A percentile compares a stretch with the other conserved stretches of the same genome.
Conservation (phyloP, 2,888 invertebrate genomes). For the Galeruca laticollis region DNA sequence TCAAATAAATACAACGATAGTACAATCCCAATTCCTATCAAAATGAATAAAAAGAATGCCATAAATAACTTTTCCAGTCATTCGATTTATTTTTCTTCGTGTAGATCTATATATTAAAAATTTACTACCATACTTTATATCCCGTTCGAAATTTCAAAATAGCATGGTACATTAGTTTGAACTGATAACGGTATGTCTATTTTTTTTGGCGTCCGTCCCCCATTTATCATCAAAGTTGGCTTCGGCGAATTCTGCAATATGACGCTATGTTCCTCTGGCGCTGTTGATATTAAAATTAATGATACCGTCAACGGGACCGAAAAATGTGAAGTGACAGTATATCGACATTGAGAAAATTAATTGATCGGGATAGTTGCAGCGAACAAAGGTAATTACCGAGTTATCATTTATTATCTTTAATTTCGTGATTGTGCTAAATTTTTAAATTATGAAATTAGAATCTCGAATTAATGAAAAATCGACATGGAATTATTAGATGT, state of each 20-base stretch:
- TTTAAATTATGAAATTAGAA: no score
- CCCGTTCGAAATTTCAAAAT: constrained; percentile 3
- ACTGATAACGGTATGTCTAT: constrained; percentile 36
- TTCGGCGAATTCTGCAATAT: constrained; percentile 35
- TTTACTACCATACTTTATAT: constrained; percentile 4
- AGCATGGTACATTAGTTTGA: constrained; percentile 27
- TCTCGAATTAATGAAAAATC: no score
- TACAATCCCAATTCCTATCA: no score
- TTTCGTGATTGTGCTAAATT: no score
- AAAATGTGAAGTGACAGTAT: constrained; percentile 31
- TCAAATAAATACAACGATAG: no score
- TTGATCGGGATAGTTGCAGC: constrained; percentile 8
- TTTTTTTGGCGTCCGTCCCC: constrained; percentile 35
- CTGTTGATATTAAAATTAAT: constrained; percentile 47
- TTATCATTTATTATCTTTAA: background rate
- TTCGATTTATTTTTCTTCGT: no score
- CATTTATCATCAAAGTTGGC: constrained; percentile 43
- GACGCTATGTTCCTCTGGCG: constrained; percentile 32
- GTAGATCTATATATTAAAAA: background rate
- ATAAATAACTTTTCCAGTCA: no score
- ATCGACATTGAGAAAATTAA: constrained; percentile 30
- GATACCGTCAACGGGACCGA: constrained; percentile 37
- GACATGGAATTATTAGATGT: no score
- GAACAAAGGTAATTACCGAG: background rate
- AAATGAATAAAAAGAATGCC: no score